These are phyloP conservation scores for Mnemiopsis leidyi DNA, from an alignment of 37 sponge, comb jelly and placozoan genomes.

Conservation along the genomic window DNA sequence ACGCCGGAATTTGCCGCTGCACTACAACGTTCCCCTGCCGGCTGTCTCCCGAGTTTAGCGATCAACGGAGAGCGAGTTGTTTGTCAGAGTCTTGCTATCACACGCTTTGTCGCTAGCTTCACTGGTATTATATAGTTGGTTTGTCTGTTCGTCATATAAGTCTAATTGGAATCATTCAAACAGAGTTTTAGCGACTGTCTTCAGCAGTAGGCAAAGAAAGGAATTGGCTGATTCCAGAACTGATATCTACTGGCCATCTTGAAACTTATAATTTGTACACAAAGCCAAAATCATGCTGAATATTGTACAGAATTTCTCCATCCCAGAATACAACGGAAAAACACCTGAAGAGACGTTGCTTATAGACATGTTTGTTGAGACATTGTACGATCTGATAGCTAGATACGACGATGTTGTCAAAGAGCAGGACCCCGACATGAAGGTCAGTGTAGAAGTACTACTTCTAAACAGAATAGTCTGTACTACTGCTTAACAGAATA, in stretches of 20 bases:
- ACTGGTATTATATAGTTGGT: background rate
- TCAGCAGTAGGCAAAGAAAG: too few species aligned
- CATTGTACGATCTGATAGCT: background rate
- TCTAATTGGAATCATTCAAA: too few species aligned
- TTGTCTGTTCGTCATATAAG: too few species aligned
- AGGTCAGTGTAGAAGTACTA: too few species aligned
- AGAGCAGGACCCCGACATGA: background rate
- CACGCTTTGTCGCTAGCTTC: background rate
- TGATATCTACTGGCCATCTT: too few species aligned
- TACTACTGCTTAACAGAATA: too few species aligned
- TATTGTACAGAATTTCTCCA: too few species aligned
- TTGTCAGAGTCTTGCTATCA: conserved; percentile 21
- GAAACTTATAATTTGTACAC: too few species aligned
- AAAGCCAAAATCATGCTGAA: too few species aligned
- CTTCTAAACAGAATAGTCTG: too few species aligned
- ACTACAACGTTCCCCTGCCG: background rate
- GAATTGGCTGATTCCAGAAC: too few species aligned
- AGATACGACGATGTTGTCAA: background rate
- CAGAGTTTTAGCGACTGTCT: too few species aligned
- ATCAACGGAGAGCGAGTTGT: background rate
- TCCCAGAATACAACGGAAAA: background rate
- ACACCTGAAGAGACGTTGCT: background rate
- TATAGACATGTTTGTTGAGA: conserved; percentile 2
- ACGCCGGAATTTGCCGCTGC: background rate
- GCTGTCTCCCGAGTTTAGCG: background rate